Conservation (phyloP, 2,113 vertebrate species). For the Paradoxurus hermaphroditus region DNA sequence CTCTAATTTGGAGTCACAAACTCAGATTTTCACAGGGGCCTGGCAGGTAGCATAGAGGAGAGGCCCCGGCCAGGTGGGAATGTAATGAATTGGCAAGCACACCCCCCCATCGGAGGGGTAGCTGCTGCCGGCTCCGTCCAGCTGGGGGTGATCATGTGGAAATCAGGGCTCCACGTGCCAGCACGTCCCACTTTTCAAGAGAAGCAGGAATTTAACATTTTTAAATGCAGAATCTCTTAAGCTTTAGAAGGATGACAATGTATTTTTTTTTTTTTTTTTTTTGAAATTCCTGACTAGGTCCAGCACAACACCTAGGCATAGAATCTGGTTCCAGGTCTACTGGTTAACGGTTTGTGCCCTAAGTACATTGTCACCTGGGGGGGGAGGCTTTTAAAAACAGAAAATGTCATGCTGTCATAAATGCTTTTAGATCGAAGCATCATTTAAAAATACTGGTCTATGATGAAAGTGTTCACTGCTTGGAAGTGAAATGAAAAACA, state of each 20-base stretch:
- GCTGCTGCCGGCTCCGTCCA: background rate
- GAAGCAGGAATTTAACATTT: background rate
- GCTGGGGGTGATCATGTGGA: slow-evolving; percentile 57
- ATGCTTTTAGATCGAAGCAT: background rate
- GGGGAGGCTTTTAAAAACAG: background rate
- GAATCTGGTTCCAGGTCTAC: background rate
- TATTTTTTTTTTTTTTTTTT: background rate
- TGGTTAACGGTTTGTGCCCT: background rate
- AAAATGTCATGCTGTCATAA: background rate
- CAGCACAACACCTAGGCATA: background rate
- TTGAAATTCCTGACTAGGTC: background rate
- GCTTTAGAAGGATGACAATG: background rate
- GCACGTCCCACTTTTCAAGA: background rate
- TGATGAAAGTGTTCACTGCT: background rate
- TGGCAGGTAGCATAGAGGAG: background rate
- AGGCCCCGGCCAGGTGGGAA: slow-evolving; percentile 42
- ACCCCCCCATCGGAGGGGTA: background rate
- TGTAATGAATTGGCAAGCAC: slow-evolving; percentile 27
- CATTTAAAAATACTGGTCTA: background rate
- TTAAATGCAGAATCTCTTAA: background rate
- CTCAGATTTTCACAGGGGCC: background rate
- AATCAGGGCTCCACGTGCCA: background rate
- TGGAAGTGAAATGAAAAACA: background rate
- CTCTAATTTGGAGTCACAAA: background rate
- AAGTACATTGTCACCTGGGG: background rate